Evolutionary conservation across 1,140 invertebrate genomes (phyloP).

Genomic region (Agrilus planipennis): DNA sequence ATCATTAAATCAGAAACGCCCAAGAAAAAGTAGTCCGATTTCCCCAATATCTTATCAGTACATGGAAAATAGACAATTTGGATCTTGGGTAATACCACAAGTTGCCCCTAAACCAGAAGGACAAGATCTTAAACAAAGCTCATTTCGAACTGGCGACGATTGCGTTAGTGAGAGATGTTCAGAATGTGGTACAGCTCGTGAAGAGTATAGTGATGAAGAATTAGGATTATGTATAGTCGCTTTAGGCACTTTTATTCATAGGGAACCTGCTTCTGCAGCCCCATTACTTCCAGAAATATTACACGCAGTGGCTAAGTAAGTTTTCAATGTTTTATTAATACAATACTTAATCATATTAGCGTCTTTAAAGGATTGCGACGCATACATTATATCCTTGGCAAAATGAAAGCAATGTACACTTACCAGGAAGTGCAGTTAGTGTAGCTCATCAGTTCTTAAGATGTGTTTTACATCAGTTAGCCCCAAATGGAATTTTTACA

Average conservation of each 20-base stretch:
- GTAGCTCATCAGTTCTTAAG: slow-evolving; percentile 94
- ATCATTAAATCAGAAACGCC: slow-evolving; percentile 12
- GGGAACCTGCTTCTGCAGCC: slow-evolving; percentile 87
- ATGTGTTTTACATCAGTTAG: slow-evolving; percentile 91
- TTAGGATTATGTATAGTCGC: slow-evolving; percentile 88
- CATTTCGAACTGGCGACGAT: slow-evolving; percentile 56
- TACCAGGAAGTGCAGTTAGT: slow-evolving; percentile 80
- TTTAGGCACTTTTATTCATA: slow-evolving; percentile 89
- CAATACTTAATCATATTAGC: neutral
- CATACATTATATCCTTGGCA: slow-evolving; percentile 82
- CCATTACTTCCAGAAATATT: slow-evolving; percentile 86
- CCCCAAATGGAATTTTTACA: slow-evolving; percentile 90
- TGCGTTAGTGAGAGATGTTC: slow-evolving; percentile 59
- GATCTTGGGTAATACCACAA: slow-evolving; percentile 29
- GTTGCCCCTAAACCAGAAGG: slow-evolving; percentile 23
- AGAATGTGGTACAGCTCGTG: slow-evolving; percentile 70
- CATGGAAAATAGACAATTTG: slow-evolving; percentile 34
- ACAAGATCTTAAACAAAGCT: slow-evolving; percentile 45
- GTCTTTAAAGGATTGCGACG: slow-evolving; percentile 49
- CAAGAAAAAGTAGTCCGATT: slow-evolving; percentile 36
- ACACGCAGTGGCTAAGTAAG: slow-evolving; percentile 72
- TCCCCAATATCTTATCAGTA: slow-evolving; percentile 34
- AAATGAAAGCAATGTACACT: slow-evolving; percentile 71
- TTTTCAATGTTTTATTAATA: slow-evolving; percentile 6
- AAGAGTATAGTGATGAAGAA: slow-evolving; percentile 96